Evolutionary conservation across 2,113 vertebrate species (phyloP).

Genomic region (Pelecanus crispus): DNA sequence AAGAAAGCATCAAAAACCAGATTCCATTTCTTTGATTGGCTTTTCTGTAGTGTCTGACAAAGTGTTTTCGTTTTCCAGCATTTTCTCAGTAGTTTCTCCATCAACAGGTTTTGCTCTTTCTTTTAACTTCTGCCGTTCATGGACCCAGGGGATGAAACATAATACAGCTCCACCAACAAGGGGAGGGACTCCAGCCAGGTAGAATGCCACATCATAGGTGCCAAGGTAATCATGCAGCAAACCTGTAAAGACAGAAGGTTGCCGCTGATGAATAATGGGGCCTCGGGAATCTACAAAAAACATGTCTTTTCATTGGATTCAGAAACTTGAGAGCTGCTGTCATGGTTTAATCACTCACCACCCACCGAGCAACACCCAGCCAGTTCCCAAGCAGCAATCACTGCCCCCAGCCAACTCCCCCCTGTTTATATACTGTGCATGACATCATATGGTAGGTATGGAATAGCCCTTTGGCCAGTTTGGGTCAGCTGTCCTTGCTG

Average conservation of each 20-base stretch:
- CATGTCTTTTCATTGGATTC: not conserved
- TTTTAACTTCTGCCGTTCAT: conserved; percentile 69
- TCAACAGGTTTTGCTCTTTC: conserved; percentile 26
- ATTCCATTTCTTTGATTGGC: conserved; percentile 72
- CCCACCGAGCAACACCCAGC: too few species aligned
- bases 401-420: too few species aligned
- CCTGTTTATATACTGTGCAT: too few species aligned
- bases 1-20: conserved; percentile 74
- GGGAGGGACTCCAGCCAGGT: conserved; percentile 92
- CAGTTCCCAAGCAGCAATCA: too few species aligned
- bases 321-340: not conserved
- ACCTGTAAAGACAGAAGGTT: conserved; percentile 69
- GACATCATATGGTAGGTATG: too few species aligned
- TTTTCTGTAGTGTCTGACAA: conserved; percentile 25
- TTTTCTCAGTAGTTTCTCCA: conserved; percentile 74
- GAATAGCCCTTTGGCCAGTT: too few species aligned
- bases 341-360: too few species aligned
- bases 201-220: conserved; percentile 88
- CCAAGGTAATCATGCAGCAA: conserved; percentile 83
- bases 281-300: not conserved
- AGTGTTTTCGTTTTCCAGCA: conserved; percentile 72
- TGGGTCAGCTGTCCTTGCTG: too few species aligned
- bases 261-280: not conserved
- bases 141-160: conserved; percentile 91
- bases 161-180: conserved; percentile 87